Conservation (phyloP, 2,113 vertebrate genomes). For the Phylloscopus whistleri region DNA sequence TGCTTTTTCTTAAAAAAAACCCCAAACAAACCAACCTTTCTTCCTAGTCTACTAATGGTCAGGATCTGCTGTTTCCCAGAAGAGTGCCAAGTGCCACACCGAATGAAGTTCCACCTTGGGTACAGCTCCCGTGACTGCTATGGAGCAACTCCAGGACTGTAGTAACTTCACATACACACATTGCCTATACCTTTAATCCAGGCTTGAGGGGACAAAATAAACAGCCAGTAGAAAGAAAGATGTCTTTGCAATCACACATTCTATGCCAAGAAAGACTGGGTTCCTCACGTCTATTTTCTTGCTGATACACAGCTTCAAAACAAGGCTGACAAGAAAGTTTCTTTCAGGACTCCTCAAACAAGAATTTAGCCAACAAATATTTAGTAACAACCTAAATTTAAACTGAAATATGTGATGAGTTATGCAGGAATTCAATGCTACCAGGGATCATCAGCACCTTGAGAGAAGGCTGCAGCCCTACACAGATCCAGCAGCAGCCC, state of each 20-base stretch:
- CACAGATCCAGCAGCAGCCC: background rate
- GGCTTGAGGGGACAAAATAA: background rate
- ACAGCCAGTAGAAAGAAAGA: background rate
- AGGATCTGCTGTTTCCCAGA: constrained; percentile 23
- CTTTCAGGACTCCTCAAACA: background rate
- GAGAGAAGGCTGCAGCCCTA: background rate
- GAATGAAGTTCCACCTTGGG: background rate
- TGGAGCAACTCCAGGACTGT: background rate
- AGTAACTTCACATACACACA: background rate
- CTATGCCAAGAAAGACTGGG: background rate
- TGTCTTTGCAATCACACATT: background rate
- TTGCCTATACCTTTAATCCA: background rate
- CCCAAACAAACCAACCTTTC: background rate
- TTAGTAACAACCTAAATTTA: constrained; percentile 7
- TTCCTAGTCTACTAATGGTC: background rate
- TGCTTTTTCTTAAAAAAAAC: background rate
- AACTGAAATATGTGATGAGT: constrained; percentile 28
- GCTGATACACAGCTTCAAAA: background rate
- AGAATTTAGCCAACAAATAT: constrained; percentile 1
- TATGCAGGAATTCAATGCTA: constrained; percentile 9
- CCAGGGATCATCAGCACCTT: constrained; percentile 41
- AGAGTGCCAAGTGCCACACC: background rate
- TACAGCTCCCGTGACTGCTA: background rate
- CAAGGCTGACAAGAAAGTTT: constrained; percentile 8
- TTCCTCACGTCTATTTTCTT: background rate